A percentile compares a stretch with the other conserved stretches of the same genome.
Evolutionary conservation across 2,113 vertebrate species (phyloP).

Genomic region (Tychaedon coryphoeus): DNA sequence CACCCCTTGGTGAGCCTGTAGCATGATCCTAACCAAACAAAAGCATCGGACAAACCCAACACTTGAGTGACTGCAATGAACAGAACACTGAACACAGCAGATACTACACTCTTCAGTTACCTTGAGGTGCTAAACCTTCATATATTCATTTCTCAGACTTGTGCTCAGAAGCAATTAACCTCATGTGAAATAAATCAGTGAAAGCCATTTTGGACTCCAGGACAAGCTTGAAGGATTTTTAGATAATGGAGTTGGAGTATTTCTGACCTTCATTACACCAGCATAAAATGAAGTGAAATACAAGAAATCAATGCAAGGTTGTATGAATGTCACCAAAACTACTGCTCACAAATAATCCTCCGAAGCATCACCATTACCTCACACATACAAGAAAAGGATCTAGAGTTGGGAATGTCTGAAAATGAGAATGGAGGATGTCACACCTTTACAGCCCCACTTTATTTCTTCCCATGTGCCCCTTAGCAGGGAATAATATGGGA

Average conservation of each 20-base stretch:
- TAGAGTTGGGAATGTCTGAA: neutral
- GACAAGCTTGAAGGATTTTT: conserved; percentile 32
- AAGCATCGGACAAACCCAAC: neutral
- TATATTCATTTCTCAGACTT: neutral
- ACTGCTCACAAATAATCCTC: neutral
- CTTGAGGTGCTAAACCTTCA: conserved; percentile 1
- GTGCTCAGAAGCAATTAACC: conserved; percentile 45
- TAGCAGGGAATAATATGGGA: neutral
- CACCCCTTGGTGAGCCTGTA: neutral
- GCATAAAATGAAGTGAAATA: conserved; percentile 25
- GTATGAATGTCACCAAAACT: neutral
- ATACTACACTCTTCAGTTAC: neutral
- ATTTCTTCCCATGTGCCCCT: neutral
- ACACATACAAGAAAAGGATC: neutral
- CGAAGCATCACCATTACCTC: neutral
- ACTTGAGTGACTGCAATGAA: neutral
- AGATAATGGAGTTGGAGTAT: conserved; percentile 22
- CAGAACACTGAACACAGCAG: neutral
- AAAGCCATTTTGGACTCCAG: conserved; percentile 14
- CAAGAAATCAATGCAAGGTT: conserved; percentile 32
- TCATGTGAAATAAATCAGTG: conserved; percentile 37
- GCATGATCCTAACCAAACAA: neutral
- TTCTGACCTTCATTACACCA: conserved; percentile 36
- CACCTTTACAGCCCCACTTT: neutral
- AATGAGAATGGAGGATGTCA: neutral